phyloP scores from a whole-genome alignment of 2,888 invertebrate species.

The Cryptocephalus primarius region DNA sequence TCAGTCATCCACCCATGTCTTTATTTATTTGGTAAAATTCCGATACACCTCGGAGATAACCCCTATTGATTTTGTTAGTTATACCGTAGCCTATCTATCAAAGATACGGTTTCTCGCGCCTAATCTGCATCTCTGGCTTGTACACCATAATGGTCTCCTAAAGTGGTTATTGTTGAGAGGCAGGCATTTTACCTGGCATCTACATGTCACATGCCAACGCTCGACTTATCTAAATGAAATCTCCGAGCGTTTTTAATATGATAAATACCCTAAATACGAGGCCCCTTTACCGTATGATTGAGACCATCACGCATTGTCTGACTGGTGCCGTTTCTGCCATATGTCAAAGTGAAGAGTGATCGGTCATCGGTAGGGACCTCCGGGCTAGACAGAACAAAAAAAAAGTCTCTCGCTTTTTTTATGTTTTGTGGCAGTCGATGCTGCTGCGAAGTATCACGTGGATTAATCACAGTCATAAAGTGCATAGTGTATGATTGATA shows the following conservation, averaged over 20 bases:
- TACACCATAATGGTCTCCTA: slow-evolving; percentile 19
- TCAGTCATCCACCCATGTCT: too few relatives aligned
- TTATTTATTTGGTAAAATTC: not conserved
- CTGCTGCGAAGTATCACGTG: slow-evolving; percentile 15
- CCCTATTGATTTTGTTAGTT: slow-evolving; percentile 11
- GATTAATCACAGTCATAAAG: slow-evolving; percentile 18
- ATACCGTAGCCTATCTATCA: slow-evolving; percentile 17
- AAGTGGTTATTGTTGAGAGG: slow-evolving; percentile 31
- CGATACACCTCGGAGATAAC: slow-evolving; percentile 11
- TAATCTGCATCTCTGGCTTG: slow-evolving; percentile 19
- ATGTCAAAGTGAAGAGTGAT: slow-evolving; percentile 37
- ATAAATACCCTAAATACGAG: slow-evolving; percentile 33
- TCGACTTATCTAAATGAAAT: slow-evolving; percentile 33
- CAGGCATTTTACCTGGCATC: slow-evolving; percentile 28
- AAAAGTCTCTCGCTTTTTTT: slow-evolving; percentile 9
- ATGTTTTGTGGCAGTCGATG: slow-evolving; percentile 13
- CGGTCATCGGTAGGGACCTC: slow-evolving; percentile 33
- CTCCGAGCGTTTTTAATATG: slow-evolving; percentile 32
- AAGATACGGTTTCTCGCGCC: slow-evolving; percentile 12
- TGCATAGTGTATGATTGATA: slow-evolving; percentile 14
- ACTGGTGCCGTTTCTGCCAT: slow-evolving; percentile 32
- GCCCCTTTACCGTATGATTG: slow-evolving; percentile 26
- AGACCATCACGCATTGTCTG: slow-evolving; percentile 31
- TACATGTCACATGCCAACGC: slow-evolving; percentile 30
- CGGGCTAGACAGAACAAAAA: slow-evolving; percentile 22